These are phyloP conservation scores for Muntiacus reevesi DNA, from an alignment of 2,113 vertebrate species.

Conservation along the genomic window DNA sequence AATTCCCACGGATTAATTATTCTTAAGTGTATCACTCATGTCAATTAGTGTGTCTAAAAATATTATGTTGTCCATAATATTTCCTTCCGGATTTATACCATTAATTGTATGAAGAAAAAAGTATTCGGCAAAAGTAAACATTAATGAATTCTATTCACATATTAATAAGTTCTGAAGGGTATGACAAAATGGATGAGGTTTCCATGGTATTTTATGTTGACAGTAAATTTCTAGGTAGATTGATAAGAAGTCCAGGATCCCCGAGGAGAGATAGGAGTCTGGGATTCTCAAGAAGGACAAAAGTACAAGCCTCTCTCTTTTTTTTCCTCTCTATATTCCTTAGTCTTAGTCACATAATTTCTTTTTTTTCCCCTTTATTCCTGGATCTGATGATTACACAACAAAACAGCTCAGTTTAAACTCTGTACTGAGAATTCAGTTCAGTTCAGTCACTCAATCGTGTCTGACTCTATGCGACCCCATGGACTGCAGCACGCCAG, in stretches of 20 bases:
- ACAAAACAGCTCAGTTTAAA: background rate
- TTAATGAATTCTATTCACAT: background rate
- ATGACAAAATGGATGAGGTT: background rate
- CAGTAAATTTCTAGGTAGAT: background rate
- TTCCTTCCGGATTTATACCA: background rate
- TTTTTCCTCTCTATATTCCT: background rate
- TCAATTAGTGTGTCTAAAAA: background rate
- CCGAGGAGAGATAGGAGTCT: background rate
- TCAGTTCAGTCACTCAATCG: accelerated
- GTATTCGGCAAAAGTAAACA: slow-evolving; percentile 2
- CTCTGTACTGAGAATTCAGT: background rate
- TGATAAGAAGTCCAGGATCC: background rate
- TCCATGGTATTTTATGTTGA: background rate
- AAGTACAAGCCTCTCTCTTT: background rate
- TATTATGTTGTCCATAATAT: background rate
- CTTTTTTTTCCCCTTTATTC: background rate
- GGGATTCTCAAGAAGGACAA: background rate
- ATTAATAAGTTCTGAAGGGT: background rate
- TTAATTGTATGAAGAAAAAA: background rate
- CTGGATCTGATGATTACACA: background rate
- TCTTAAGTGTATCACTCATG: background rate
- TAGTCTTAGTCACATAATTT: background rate
- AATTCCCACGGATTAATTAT: background rate
- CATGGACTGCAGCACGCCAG: background rate
- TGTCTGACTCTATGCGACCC: background rate